phyloP scores from a whole-genome alignment of 2,113 vertebrate genomes.

The Gymnarchus niloticus region DNA sequence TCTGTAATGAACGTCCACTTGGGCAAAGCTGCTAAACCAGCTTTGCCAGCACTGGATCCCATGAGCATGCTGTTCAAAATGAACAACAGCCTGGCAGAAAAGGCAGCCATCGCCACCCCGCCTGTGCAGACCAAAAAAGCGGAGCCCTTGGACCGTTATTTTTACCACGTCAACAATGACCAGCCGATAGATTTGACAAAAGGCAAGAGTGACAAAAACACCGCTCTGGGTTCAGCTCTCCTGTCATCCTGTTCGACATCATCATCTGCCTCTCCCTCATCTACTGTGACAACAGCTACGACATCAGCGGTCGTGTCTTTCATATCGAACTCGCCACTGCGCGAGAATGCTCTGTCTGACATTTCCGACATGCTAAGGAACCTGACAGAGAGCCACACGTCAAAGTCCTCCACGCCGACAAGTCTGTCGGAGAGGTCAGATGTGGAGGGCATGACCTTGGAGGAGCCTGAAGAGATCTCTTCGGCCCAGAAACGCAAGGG shows the following conservation, averaged over 20 bases:
- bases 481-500: constrained; percentile 92
- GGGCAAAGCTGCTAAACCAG: constrained; percentile 94
- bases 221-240: constrained; percentile 76
- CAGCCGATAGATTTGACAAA: constrained; percentile 98
- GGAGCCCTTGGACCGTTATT: constrained; percentile 77
- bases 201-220: constrained; percentile 85
- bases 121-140: constrained; percentile 78
- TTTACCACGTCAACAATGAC: constrained; percentile 84
- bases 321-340: constrained; percentile 86
- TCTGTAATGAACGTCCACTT: constrained; percentile 99
- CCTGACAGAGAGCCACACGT: constrained; percentile 87
- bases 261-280: constrained; percentile 80
- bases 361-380: constrained; percentile 99
- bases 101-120: constrained; percentile 85
- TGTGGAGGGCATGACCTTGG: constrained; percentile 75
- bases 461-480: constrained; percentile 78
- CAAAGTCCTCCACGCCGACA: constrained; percentile 80
- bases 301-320: constrained; percentile 83
- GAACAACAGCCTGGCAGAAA: constrained; percentile 93
- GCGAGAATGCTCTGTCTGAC: constrained; percentile 95
- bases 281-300: constrained; percentile 79
- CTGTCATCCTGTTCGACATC: constrained; percentile 79
- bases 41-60: constrained; percentile 87
- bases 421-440: constrained; percentile 80
- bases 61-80: constrained; percentile 98